These are phyloP conservation scores for Anguilla megastoma DNA, from an alignment of 2,797 vertebrate genomes.

Conservation along the genomic window DNA sequence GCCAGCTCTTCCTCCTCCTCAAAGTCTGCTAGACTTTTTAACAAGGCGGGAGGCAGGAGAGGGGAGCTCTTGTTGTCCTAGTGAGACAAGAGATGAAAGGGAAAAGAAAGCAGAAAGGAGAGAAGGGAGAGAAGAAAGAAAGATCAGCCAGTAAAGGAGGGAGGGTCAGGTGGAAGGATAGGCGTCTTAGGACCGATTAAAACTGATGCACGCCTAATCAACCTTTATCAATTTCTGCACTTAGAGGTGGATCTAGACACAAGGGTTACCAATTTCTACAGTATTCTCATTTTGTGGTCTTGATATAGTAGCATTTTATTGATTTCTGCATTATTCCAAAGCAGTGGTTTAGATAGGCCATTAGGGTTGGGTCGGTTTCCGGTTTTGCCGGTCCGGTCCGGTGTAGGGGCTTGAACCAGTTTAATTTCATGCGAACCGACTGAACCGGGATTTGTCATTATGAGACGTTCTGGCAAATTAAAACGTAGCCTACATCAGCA, in stretches of 20 bases:
- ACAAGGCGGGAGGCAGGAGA: slow-evolving; percentile 99
- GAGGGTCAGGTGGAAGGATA: slow-evolving; percentile 37
- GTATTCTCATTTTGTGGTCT: not conserved
- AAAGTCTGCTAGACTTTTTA: slow-evolving; percentile 98
- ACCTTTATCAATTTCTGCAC: not conserved
- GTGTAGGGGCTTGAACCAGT: no score
- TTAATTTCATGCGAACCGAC: no score
- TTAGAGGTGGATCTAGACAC: not conserved
- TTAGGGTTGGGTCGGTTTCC: no score
- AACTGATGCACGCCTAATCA: not conserved
- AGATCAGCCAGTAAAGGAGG: slow-evolving; percentile 48
- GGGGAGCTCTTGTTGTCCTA: slow-evolving; percentile 98
- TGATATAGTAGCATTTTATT: not conserved
- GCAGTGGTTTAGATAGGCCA: not conserved
- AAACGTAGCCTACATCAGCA: no score
- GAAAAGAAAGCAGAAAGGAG: slow-evolving; percentile 71
- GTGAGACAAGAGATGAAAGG: slow-evolving; percentile 63
- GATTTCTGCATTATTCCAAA: not conserved
- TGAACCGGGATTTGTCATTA: no score
- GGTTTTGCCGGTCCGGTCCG: no score
- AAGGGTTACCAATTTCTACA: not conserved
- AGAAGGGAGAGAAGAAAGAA: slow-evolving; percentile 58
- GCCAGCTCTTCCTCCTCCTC: slow-evolving; percentile 98
- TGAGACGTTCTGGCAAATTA: no score
- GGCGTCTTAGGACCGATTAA: slow-evolving; percentile 35